Conservation (phyloP, 2,888 invertebrate genomes). For the Netelia melanura region DNA sequence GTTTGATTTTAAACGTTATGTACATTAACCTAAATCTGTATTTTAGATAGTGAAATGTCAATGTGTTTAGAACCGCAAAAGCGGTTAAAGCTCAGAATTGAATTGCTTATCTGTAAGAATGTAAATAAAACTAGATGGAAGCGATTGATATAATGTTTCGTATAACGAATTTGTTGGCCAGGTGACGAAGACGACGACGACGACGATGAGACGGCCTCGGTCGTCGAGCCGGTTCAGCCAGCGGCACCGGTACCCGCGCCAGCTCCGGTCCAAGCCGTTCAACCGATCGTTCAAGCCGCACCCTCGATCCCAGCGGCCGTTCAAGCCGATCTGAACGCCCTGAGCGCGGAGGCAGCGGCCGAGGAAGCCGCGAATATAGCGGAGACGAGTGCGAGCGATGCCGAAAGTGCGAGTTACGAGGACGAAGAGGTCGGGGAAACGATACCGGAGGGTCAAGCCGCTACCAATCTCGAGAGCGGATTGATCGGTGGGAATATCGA, state of each 20-base stretch:
- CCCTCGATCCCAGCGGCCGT: constrained; percentile 78
- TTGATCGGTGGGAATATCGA: constrained; percentile 80
- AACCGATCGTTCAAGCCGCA: constrained; percentile 75
- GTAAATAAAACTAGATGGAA: too few relatives aligned
- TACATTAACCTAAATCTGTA: too few relatives aligned
- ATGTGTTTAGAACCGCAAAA: too few relatives aligned
- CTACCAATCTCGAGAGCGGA: constrained; percentile 82
- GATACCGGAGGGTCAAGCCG: constrained; percentile 83
- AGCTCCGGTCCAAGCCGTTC: constrained; percentile 84
- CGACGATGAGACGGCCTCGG: constrained; percentile 85
- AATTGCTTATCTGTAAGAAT: too few relatives aligned
- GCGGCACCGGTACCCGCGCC: constrained; percentile 78
- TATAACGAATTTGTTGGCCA: not conserved
- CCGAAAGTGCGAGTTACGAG: constrained; percentile 79
- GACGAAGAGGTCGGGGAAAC: constrained; percentile 83
- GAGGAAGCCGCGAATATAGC: constrained; percentile 73
- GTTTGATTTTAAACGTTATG: too few relatives aligned
- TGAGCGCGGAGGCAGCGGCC: constrained; percentile 75
- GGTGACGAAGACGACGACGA: constrained; percentile 88
- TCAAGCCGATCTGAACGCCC: constrained; percentile 78
- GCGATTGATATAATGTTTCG: too few relatives aligned
- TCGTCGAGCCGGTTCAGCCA: constrained; percentile 71
- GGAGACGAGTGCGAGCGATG: constrained; percentile 68
- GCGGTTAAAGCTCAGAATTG: too few relatives aligned
- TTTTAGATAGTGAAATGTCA: too few relatives aligned